phyloP scores from a whole-genome alignment of 1,140 invertebrate species.

The Portunus trituberculatus region DNA sequence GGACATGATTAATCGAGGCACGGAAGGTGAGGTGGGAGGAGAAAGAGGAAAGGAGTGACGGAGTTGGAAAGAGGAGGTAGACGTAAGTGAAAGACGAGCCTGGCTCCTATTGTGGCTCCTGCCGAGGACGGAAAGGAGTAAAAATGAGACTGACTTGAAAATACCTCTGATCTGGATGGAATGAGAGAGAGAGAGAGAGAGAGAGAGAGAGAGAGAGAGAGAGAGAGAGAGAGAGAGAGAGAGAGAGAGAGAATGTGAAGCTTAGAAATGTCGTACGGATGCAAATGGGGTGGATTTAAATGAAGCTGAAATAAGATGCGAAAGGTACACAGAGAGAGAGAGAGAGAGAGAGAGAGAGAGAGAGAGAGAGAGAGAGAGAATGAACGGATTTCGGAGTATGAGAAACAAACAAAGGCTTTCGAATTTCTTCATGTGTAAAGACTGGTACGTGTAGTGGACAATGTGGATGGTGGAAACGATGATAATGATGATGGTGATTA shows the following conservation, averaged over 20 bases:
- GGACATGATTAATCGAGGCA: slow-evolving; percentile 1
- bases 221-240: too few species aligned
- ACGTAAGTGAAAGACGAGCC: neutral
- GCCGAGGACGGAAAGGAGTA: neutral
- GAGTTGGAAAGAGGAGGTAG: neutral
- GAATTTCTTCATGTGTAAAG: too few species aligned
- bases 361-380: too few species aligned
- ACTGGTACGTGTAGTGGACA: too few species aligned
- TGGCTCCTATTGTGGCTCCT: neutral
- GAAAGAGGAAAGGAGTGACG: neutral
- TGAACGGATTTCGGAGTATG: too few species aligned
- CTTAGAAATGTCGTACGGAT: neutral
- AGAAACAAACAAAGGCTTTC: too few species aligned
- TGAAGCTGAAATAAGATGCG: too few species aligned
- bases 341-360: too few species aligned
- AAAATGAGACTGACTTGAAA: neutral
- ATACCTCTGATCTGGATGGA: neutral
- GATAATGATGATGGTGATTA: too few species aligned
- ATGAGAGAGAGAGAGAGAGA: slow-evolving; percentile 21
- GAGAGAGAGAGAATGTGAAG: neutral
- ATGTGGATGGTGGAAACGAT: too few species aligned
- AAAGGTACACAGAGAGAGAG: too few species aligned
- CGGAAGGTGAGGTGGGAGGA: neutral
- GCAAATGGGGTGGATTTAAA: neutral
- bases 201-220: slow-evolving; percentile 6